Evolutionary conservation across 2,888 invertebrate genomes (phyloP).

Genomic region (Galerucella calmariensis): DNA sequence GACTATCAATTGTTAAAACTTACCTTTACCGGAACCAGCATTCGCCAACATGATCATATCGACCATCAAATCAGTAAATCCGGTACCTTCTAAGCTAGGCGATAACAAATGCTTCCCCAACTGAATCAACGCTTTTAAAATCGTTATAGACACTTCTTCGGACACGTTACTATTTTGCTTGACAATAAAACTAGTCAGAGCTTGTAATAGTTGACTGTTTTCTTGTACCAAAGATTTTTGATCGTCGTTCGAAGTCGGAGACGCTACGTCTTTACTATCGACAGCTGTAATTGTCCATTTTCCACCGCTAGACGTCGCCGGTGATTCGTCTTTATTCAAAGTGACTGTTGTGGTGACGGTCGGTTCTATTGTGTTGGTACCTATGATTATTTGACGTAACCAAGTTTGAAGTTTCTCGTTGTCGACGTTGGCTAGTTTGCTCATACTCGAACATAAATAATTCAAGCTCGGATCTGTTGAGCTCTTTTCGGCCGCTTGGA

Average conservation of each 20-base stretch:
- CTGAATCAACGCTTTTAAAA: slow-evolving; percentile 80
- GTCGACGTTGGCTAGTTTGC: slow-evolving; percentile 74
- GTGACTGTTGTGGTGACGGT: slow-evolving; percentile 67
- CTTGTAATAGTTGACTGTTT: slow-evolving; percentile 77
- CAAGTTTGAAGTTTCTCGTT: slow-evolving; percentile 72
- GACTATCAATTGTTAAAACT: neutral
- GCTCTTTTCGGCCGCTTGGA: slow-evolving; percentile 73
- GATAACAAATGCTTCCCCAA: slow-evolving; percentile 76
- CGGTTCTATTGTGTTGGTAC: slow-evolving; percentile 53
- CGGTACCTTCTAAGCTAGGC: slow-evolving; percentile 74
- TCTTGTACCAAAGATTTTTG: slow-evolving; percentile 71
- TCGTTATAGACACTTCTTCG: slow-evolving; percentile 72
- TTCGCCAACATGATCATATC: slow-evolving; percentile 88
- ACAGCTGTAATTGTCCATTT: slow-evolving; percentile 52
- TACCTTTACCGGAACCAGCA: slow-evolving; percentile 78
- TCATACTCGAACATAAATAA: slow-evolving; percentile 75
- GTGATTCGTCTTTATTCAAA: slow-evolving; percentile 60
- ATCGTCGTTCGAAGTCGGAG: slow-evolving; percentile 60
- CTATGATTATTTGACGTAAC: slow-evolving; percentile 75
- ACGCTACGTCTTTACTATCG: slow-evolving; percentile 38
- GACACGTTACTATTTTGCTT: slow-evolving; percentile 73
- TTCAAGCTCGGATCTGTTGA: slow-evolving; percentile 73
- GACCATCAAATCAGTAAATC: slow-evolving; percentile 81
- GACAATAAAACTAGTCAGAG: slow-evolving; percentile 78
- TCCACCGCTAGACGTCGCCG: slow-evolving; percentile 36